These are phyloP conservation scores for Nymphalis io DNA, from an alignment of 1,140 invertebrate genomes.

Conservation along the genomic window DNA sequence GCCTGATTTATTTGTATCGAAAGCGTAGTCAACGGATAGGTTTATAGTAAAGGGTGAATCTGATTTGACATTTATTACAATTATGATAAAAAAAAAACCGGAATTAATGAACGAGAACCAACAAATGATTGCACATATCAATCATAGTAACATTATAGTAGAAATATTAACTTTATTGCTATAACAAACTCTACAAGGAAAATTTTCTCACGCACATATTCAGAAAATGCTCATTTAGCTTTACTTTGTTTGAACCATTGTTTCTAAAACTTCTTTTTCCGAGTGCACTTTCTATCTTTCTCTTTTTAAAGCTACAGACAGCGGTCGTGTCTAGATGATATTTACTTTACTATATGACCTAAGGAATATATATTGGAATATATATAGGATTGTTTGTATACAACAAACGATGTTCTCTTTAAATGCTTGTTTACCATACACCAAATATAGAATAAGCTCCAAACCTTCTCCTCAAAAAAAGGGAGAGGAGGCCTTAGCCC, in stretches of 20 bases:
- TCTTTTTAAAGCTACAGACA: constrained; percentile 29
- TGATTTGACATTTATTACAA: constrained; percentile 1
- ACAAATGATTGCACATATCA: background rate
- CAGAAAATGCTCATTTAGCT: constrained; percentile 30
- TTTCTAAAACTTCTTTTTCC: constrained; percentile 29
- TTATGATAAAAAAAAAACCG: no score
- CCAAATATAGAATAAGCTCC: no score
- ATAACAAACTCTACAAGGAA: constrained; percentile 22
- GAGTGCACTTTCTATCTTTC: constrained; percentile 25
- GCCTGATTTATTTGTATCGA: constrained; percentile 39
- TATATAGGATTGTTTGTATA: no score
- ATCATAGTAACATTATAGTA: background rate
- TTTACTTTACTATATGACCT: constrained; percentile 3
- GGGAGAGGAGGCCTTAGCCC: no score
- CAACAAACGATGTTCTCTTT: no score
- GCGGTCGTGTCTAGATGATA: constrained; percentile 15
- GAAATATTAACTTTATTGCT: background rate
- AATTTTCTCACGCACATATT: constrained; percentile 25
- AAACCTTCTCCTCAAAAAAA: no score
- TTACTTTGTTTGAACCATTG: constrained; percentile 28
- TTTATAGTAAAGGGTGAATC: constrained; percentile 1
- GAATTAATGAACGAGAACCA: background rate
- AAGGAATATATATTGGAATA: background rate
- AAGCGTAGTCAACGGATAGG: constrained; percentile 10
- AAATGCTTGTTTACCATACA: no score